Evolutionary conservation across 2,888 invertebrate species (phyloP).

Genomic region (Clostera curtula): DNA sequence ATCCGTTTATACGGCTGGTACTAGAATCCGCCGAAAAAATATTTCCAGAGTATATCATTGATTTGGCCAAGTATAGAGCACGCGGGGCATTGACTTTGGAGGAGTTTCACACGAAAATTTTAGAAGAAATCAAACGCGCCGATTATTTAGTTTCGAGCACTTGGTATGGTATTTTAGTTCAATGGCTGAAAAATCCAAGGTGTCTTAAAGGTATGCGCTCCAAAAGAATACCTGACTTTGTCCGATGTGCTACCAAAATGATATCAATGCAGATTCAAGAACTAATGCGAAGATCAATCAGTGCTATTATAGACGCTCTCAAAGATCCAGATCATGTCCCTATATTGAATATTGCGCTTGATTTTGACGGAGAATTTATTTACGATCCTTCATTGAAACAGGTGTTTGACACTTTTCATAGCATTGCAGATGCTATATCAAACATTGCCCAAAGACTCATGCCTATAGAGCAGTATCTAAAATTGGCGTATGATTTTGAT

Average conservation of each 20-base stretch:
- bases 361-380: constrained; percentile 70
- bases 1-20: constrained; percentile 78
- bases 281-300: constrained; percentile 79
- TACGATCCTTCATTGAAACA: constrained; percentile 75
- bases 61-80: constrained; percentile 61
- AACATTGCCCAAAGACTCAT: constrained; percentile 74
- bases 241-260: constrained; percentile 59
- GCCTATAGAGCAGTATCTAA: constrained; percentile 71
- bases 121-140: constrained; percentile 55
- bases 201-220: constrained; percentile 54
- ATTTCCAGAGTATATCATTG: constrained; percentile 72
- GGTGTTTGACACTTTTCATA: constrained; percentile 73
- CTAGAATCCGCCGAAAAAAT: constrained; percentile 64
- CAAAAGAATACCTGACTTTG: constrained; percentile 51
- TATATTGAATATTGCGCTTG: constrained; percentile 74
- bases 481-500: constrained; percentile 51
- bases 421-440: constrained; percentile 73
- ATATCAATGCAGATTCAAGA: constrained; percentile 78
- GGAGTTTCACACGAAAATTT: constrained; percentile 41
- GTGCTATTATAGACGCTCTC: constrained; percentile 75
- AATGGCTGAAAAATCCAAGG: constrained; percentile 66
- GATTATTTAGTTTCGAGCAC: constrained; percentile 61
- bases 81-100: constrained; percentile 52
- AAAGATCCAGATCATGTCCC: constrained; percentile 73
- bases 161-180: constrained; percentile 58